Percentiles rank a stretch among this genome's conserved stretches.
Evolutionary conservation across 2,113 vertebrate species (phyloP).

Genomic region (Rhineura floridana): DNA sequence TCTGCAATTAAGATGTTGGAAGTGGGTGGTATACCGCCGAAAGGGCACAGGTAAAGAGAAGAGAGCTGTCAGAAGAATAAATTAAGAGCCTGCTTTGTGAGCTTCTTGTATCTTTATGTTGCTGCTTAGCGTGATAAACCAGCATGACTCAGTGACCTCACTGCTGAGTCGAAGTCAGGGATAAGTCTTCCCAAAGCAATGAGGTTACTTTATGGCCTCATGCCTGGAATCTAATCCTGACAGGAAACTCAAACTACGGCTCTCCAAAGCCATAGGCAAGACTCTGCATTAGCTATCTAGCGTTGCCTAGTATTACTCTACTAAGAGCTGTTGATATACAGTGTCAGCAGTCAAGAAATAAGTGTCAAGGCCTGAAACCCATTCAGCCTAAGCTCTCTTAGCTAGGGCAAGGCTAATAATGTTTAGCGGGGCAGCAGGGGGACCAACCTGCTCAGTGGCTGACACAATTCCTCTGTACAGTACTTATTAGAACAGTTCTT

Average conservation of each 20-base stretch:
- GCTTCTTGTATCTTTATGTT: neutral
- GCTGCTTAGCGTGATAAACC: neutral
- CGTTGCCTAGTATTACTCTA: neutral
- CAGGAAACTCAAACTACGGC: neutral
- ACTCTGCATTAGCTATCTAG: neutral
- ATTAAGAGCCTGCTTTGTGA: neutral
- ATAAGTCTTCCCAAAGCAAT: neutral
- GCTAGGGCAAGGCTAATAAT: neutral
- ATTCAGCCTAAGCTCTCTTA: neutral
- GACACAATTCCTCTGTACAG: neutral
- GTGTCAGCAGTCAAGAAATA: neutral
- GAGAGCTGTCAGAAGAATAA: neutral
- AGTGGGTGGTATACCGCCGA: neutral
- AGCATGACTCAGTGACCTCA: neutral
- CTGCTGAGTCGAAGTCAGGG: neutral
- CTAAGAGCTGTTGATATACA: neutral
- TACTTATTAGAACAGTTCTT: too few relatives aligned
- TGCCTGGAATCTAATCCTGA: neutral
- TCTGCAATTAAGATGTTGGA: neutral
- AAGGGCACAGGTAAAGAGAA: neutral
- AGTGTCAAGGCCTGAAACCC: neutral
- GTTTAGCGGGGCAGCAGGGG: neutral
- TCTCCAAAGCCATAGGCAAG: neutral
- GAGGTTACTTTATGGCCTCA: neutral
- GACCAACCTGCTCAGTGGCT: neutral